Percentiles rank a stretch among this genome's conserved stretches.
Evolutionary conservation across 92 coral and sea anemone species (phyloP).

Genomic region (Bergia puertoricense): DNA sequence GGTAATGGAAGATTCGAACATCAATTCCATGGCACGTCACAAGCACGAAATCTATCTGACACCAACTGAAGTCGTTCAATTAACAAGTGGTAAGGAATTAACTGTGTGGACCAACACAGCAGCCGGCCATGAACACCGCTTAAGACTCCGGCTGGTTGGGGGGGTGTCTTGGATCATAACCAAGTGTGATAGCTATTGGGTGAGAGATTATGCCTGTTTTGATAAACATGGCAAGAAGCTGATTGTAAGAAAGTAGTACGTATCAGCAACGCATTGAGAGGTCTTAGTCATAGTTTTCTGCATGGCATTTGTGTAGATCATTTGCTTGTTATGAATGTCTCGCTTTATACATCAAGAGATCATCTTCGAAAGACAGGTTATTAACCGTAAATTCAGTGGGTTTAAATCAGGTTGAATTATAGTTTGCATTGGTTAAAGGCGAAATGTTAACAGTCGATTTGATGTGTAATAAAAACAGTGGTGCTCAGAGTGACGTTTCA

Average conservation of each 20-base stretch:
- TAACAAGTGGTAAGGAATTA: slow-evolving; percentile 2
- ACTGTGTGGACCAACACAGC: slow-evolving; percentile 30
- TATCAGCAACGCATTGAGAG: too few relatives aligned
- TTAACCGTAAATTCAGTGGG: too few relatives aligned
- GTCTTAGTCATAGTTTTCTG: too few relatives aligned
- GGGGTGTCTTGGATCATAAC: neutral
- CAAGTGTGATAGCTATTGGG: neutral
- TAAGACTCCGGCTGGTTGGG: neutral
- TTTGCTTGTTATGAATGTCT: too few relatives aligned
- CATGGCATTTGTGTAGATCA: too few relatives aligned
- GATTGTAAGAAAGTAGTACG: neutral
- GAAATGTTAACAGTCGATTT: too few relatives aligned
- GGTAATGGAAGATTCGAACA: neutral
- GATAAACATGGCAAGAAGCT: slow-evolving; percentile 12
- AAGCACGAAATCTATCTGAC: slow-evolving; percentile 35
- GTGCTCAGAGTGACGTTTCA: too few relatives aligned
- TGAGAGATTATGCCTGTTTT: neutral
- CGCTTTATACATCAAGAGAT: too few relatives aligned
- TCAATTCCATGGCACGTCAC: slow-evolving; percentile 26
- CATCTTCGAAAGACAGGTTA: too few relatives aligned
- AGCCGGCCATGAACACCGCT: slow-evolving; percentile 19
- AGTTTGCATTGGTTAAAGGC: too few relatives aligned
- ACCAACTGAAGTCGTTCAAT: slow-evolving; percentile 7
- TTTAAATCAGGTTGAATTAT: too few relatives aligned
- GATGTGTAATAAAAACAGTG: too few relatives aligned